Base-by-base conservation (phyloP, 1,140 invertebrate species). In the Temnothorax curvispinosus region DNA sequence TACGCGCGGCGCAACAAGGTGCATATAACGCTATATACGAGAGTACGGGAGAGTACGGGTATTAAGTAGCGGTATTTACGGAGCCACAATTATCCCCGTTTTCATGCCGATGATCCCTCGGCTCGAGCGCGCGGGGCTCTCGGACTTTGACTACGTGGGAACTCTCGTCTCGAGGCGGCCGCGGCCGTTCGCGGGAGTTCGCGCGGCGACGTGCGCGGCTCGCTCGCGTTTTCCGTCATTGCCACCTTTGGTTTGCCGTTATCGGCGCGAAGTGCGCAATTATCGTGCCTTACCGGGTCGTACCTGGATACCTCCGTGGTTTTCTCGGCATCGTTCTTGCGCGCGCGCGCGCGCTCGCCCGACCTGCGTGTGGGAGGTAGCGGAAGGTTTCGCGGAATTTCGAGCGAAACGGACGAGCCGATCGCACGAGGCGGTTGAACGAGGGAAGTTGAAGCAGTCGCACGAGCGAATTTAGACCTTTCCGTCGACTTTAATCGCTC, bases 1-100 rank as follows among this genome's bases (percentile, higher is more conserved):
- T 86, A 91, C 75, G 62, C 47, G 65, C 47, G 18, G 21, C 62
- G 54, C 86, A 65, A 90, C 86, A 77, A 88, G 86, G 13, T 78
- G 60, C 67, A 64, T 60, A 47, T 78, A 60, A 87, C 78, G 67
- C 60, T 80, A 62, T 90, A 85, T 77, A 41, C 47, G 47, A 50
- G 41, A 38, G 71, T 38, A 82, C 50, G 21, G 27, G 60, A 84
- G 77, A 67, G 72, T 67, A 27, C 60, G 91, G 86, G 88, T 93
- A 93, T 92, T 93, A 91, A 93, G 87, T 90, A 90, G 92, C 87
- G 87, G 88, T 89, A 89, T 91, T 93, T 93, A 90, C 90, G 69
- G 76, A 89, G 78, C 91, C 86, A 82, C 89, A 93, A 93, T 93
- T 93, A 92, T 92, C 89, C 91, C 87, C 86, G 86, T 91, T 93